phyloP scores from a whole-genome alignment of 2,113 vertebrate species.

The Pseudopipra pipra region DNA sequence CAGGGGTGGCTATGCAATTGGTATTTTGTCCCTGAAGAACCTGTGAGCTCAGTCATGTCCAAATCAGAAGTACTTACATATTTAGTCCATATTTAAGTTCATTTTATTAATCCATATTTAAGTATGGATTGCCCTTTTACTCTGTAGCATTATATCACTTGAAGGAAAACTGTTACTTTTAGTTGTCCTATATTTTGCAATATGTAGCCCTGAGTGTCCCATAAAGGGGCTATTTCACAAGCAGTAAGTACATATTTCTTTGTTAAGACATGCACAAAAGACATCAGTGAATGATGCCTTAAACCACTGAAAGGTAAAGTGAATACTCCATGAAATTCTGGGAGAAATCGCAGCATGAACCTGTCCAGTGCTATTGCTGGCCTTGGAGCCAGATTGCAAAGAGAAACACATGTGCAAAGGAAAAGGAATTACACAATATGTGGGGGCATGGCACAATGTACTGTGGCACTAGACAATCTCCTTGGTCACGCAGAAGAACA shows the following conservation, averaged over 20 bases:
- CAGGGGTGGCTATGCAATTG: background rate
- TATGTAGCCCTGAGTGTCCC: background rate
- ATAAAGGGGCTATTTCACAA: background rate
- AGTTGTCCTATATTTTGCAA: background rate
- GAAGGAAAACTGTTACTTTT: background rate
- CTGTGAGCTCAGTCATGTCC: background rate
- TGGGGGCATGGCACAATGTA: background rate
- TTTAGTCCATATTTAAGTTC: background rate
- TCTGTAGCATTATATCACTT: background rate
- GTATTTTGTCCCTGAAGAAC: background rate
- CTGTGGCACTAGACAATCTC: background rate
- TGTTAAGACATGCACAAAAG: background rate
- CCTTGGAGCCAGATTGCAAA: background rate
- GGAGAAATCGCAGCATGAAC: background rate
- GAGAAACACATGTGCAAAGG: background rate
- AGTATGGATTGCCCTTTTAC: background rate
- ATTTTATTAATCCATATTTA: background rate
- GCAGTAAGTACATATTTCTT: background rate
- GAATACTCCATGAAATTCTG: background rate
- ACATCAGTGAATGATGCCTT: background rate
- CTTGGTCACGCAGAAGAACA: background rate
- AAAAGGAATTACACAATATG: background rate
- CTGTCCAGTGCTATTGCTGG: background rate
- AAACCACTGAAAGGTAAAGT: background rate
- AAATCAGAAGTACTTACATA: background rate